Evolutionary conservation across 2,888 invertebrate genomes (phyloP).

Genomic region (Lumbricus terrestris): DNA sequence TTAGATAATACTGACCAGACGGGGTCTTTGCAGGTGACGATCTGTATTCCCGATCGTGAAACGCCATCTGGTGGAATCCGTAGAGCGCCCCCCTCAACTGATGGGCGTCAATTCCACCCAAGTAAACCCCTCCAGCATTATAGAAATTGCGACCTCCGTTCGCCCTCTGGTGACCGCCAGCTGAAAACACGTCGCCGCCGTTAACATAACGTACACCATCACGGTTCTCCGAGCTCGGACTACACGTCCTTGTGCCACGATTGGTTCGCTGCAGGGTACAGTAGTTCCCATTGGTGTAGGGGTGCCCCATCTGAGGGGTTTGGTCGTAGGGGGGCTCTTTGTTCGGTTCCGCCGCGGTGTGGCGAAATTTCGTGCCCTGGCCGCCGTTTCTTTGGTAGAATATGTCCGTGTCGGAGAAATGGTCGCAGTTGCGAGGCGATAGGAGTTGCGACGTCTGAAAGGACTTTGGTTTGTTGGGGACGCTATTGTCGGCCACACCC

Average conservation of each 20-base stretch:
- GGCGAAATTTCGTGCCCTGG: not conserved
- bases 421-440: not conserved
- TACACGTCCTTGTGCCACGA: not conserved
- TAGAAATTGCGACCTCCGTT: not conserved
- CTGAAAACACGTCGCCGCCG: not conserved
- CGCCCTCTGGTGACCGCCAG: not conserved
- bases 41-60: not conserved
- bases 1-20: not conserved
- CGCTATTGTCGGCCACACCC: not conserved
- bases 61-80: not conserved
- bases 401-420: not conserved
- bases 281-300: not conserved
- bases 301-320: not conserved
- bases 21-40: not conserved
- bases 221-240: not conserved
- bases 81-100: not conserved
- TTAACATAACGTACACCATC: not conserved
- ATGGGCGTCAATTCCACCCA: not conserved
- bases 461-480: not conserved
- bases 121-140: slow-evolving; percentile 7
- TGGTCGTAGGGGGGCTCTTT: not conserved
- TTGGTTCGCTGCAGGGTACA: not conserved
- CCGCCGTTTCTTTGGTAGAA: not conserved
- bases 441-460: not conserved
- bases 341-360: not conserved